phyloP scores from a whole-genome alignment of 2,113 vertebrate genomes.

The Eira barbara region DNA sequence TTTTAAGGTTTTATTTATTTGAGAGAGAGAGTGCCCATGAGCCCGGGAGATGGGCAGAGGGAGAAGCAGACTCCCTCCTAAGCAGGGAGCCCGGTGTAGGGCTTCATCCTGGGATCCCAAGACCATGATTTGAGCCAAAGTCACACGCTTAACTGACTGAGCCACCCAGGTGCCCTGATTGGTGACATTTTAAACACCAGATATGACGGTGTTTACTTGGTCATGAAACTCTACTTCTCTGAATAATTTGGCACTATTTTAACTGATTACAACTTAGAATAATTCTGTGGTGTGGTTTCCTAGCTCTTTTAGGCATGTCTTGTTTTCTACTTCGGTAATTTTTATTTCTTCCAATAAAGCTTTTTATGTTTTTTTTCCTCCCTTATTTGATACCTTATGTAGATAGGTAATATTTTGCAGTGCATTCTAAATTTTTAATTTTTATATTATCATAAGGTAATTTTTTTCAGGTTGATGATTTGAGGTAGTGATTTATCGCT shows the following conservation, averaged over 20 bases:
- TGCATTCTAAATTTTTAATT: not conserved
- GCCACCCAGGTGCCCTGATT: not conserved
- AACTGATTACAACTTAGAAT: not conserved
- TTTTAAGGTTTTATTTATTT: not conserved
- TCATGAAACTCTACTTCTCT: not conserved
- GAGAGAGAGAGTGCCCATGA: not conserved
- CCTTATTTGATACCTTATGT: not conserved
- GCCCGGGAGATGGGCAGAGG: not conserved
- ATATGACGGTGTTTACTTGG: not conserved
- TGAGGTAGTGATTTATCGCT: not conserved
- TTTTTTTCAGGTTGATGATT: constrained; percentile 9
- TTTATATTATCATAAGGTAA: not conserved
- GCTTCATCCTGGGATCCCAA: not conserved
- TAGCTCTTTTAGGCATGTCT: not conserved
- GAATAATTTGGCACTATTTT: not conserved
- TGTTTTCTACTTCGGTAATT: constrained; percentile 18
- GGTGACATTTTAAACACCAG: not conserved
- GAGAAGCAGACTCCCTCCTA: not conserved
- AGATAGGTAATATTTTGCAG: not conserved
- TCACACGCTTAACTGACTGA: not conserved
- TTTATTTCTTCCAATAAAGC: constrained; percentile 16
- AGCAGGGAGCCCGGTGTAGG: not conserved
- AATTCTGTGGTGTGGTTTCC: not conserved
- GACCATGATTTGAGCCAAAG: not conserved
- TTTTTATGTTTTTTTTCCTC: not conserved